These are phyloP conservation scores for Nansenia antarctica DNA, from an alignment of 2,113 vertebrate species.

Conservation along the genomic window DNA sequence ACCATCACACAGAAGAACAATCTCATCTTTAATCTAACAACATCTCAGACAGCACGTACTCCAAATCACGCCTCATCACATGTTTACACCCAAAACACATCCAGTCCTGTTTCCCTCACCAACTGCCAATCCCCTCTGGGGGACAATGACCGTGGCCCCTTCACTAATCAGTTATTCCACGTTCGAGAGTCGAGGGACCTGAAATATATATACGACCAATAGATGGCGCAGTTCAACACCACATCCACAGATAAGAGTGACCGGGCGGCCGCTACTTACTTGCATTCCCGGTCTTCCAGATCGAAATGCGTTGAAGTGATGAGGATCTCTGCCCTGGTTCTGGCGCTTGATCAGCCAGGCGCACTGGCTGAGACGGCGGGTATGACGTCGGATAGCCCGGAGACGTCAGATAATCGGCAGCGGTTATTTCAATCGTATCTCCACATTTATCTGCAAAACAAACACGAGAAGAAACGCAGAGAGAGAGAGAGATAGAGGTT, in stretches of 20 bases:
- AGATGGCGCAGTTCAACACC: slow-evolving; percentile 73
- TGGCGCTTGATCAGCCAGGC: slow-evolving; percentile 95
- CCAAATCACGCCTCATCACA: background rate
- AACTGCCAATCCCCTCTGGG: background rate
- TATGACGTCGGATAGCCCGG: slow-evolving; percentile 94
- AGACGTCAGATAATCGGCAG: slow-evolving; percentile 92
- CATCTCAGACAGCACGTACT: background rate
- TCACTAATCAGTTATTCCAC: background rate
- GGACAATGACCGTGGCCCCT: background rate
- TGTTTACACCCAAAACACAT: background rate
- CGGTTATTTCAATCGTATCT: slow-evolving; percentile 87
- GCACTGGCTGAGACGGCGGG: slow-evolving; percentile 87
- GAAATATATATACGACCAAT: slow-evolving; percentile 73
- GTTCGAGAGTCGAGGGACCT: background rate
- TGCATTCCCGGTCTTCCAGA: slow-evolving; percentile 97
- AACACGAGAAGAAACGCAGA: too few relatives aligned
- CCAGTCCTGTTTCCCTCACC: background rate
- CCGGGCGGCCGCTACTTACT: slow-evolving; percentile 90
- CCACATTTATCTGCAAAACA: slow-evolving; percentile 90
- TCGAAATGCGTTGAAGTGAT: slow-evolving; percentile 99
- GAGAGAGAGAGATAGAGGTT: background rate
- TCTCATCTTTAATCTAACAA: background rate
- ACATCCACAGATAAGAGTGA: slow-evolving; percentile 26
- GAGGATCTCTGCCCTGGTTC: slow-evolving; percentile 93
- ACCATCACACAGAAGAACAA: background rate